Conservation (phyloP, 2,797 vertebrate species). For the Myotis myotis region DNA sequence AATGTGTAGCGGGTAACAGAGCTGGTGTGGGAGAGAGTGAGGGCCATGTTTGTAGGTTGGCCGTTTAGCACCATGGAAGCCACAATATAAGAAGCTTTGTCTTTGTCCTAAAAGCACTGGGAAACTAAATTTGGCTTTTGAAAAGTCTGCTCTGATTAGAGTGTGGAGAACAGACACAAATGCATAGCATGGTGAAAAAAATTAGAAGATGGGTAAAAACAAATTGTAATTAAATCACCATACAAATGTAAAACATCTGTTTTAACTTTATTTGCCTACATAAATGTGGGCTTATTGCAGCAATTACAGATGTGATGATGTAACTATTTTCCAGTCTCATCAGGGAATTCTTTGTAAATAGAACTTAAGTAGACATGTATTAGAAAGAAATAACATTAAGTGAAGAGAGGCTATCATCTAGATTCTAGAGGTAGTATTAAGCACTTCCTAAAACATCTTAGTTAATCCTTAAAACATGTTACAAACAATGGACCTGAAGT, state of each 20-base stretch:
- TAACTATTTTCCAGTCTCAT: not conserved
- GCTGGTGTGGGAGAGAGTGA: rapidly evolving
- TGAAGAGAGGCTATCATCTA: not conserved
- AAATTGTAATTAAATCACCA: not conserved
- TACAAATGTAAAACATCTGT: not conserved
- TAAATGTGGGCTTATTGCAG: not conserved
- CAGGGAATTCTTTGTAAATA: not conserved
- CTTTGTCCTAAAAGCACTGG: not conserved
- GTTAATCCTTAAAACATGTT: no score
- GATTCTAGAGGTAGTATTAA: not conserved
- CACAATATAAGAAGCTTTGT: not conserved
- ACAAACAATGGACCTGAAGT: no score
- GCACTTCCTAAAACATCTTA: not conserved
- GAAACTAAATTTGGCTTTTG: not conserved
- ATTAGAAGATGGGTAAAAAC: not conserved
- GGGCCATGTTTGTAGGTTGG: rapidly evolving
- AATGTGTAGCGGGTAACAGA: no score
- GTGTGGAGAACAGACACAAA: not conserved
- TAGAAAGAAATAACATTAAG: not conserved
- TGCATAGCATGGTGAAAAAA: not conserved
- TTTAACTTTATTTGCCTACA: not conserved
- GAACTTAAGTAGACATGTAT: not conserved
- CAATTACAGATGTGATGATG: not conserved
- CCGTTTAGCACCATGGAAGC: not conserved
- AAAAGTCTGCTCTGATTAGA: not conserved